Conservation (phyloP, 2,113 vertebrate species). For the Natator depressus region DNA sequence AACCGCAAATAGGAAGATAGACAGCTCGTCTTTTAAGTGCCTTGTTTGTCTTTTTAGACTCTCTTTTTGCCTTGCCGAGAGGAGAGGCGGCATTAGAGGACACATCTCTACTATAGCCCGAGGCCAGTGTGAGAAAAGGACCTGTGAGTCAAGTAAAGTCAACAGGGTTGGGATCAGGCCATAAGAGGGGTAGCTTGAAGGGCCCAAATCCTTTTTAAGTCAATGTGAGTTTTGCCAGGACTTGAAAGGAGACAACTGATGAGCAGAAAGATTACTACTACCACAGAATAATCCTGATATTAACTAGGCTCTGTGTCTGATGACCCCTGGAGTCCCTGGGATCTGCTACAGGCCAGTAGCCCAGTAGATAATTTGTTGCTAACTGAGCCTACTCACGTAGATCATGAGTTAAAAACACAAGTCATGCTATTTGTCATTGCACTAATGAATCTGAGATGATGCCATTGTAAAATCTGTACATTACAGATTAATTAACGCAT, state of each 20-base stretch:
- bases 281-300: constrained; percentile 45
- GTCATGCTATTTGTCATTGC: constrained; percentile 26
- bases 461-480: constrained; percentile 24
- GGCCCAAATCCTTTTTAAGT: not conserved
- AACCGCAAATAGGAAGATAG: not conserved
- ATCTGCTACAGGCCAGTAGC: constrained; percentile 38
- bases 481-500: constrained; percentile 64
- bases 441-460: constrained; percentile 56
- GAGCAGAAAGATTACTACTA: constrained; percentile 11
- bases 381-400: constrained; percentile 41
- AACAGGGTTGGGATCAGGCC: not conserved
- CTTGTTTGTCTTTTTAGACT: not conserved
- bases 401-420: not conserved
- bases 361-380: constrained; percentile 20
- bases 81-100: not conserved
- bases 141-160: not conserved
- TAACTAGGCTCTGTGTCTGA: constrained; percentile 1
- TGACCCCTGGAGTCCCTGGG: constrained; percentile 19
- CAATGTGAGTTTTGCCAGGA: constrained; percentile 17
- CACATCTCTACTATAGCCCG: not conserved
- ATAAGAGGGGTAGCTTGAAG: not conserved
- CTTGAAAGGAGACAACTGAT: constrained; percentile 37
- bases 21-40: not conserved
- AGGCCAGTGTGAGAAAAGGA: accelerated
- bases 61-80: not conserved